phyloP scores from a whole-genome alignment of 2,113 vertebrate species.

The Gavia stellata region DNA sequence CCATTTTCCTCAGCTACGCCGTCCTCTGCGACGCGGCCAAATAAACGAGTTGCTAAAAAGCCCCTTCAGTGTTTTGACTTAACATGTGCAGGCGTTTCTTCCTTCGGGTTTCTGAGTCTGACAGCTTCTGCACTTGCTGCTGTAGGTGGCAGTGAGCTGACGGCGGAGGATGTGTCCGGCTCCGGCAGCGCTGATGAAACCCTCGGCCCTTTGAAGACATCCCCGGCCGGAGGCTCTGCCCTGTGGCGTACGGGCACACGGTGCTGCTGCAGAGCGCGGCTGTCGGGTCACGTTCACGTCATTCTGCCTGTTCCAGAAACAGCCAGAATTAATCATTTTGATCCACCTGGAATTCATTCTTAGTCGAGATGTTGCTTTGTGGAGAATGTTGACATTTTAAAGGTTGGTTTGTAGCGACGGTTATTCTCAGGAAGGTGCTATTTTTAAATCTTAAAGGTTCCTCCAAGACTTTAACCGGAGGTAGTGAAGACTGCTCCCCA shows the following conservation, averaged over 20 bases:
- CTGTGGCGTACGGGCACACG: accelerated
- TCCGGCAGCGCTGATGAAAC: neutral
- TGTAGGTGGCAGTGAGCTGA: slow-evolving; percentile 27
- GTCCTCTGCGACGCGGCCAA: neutral
- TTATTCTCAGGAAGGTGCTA: neutral
- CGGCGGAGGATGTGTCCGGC: neutral
- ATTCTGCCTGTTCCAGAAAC: neutral
- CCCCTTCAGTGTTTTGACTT: neutral
- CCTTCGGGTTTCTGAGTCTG: neutral
- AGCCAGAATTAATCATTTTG: neutral
- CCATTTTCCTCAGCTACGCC: accelerated
- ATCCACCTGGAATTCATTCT: neutral
- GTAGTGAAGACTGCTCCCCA: neutral
- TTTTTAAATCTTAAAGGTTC: neutral
- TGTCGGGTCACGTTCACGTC: accelerated
- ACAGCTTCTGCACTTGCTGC: neutral
- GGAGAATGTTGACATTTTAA: neutral
- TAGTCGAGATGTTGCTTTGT: neutral
- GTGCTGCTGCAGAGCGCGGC: neutral
- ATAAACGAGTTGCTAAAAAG: neutral
- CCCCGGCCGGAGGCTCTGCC: accelerated
- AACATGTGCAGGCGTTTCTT: neutral
- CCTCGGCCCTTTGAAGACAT: neutral
- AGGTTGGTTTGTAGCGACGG: neutral
- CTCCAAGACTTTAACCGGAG: neutral